Evolutionary conservation across 2,888 invertebrate genomes (phyloP), one percentile per base, ranked within the genome.

Genomic region (Synergus japonicus): DNA sequence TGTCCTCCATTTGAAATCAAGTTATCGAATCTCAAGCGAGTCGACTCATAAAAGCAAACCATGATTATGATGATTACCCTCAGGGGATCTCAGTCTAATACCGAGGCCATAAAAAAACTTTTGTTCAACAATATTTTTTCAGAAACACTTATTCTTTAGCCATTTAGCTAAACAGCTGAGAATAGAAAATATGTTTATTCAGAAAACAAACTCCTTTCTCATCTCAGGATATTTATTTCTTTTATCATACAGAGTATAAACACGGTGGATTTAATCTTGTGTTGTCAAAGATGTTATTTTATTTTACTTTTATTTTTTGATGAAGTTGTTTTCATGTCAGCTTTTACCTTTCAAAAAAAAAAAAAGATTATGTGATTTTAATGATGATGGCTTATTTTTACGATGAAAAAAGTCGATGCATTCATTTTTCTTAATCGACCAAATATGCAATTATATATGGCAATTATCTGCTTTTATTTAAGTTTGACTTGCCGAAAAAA

Each of bases 1-100:
- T 80, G 83, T 80, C 79, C 80, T 83, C 58, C 77, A 76, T 66
- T 78, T 65, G 80, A 82, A 82, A 66, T 76, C 76, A 63, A 43
- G 44, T 67, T 18, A 67, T 67, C 12, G 67, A 67, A 46, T 54
- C 49, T 69, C 49, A 29, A 69, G 46, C 49, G 69, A 69, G 49
- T 69, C 69, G 15, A 69, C 49, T 69, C 8, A 69, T 69, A 49
- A 46, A 29, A 46, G 9, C 13, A 69, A 29, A 9, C 49, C 69
- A 49, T 46, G 67, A 46, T 44, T 18, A 44, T 29, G 67, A 67
- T 46, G 46, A 18, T 22, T 69, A 49, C 54, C 73, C 73, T 73
- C 73, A 73, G 73, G 73, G 69, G 44, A 69, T 69, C 41, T 37
- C 54, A 22, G 22, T 49, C 73, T 54, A 54, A 67, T 73, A 41